Evolutionary conservation across 2,888 invertebrate species (phyloP).

Genomic region (Calameuta pallipes): DNA sequence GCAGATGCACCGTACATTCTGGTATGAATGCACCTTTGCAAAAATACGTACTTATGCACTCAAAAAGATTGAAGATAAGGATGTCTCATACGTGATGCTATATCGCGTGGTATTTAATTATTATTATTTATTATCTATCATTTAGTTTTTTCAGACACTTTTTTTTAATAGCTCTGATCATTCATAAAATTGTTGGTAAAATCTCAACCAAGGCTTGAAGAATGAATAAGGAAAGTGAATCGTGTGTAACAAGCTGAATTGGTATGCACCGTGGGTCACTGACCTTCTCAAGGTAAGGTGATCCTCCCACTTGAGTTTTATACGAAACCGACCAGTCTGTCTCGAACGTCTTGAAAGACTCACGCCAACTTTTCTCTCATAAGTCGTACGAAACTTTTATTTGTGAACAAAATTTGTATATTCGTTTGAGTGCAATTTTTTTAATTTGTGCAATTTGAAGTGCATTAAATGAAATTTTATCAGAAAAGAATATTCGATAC

Average conservation of each 20-base stretch:
- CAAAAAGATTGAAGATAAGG: too few relatives aligned
- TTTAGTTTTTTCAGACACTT: too few relatives aligned
- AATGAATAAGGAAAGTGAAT: not conserved
- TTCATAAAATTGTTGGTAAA: not conserved
- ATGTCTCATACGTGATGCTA: too few relatives aligned
- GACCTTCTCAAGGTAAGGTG: constrained; percentile 32
- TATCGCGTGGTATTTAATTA: too few relatives aligned
- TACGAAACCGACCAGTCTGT: constrained; percentile 39
- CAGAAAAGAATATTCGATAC: not conserved
- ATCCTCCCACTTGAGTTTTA: constrained; percentile 13
- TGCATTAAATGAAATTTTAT: not conserved
- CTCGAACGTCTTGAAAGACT: constrained; percentile 10
- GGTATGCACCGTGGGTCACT: constrained; percentile 39
- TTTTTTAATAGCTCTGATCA: too few relatives aligned
- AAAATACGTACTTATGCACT: too few relatives aligned
- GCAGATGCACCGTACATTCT: too few relatives aligned
- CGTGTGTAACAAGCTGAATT: constrained; percentile 28
- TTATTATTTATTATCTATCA: too few relatives aligned
- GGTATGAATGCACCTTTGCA: too few relatives aligned
- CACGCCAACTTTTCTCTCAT: not conserved
- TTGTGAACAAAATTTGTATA: not conserved
- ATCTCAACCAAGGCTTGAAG: not conserved
- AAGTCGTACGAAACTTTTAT: not conserved
- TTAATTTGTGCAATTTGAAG: not conserved
- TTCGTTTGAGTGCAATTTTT: not conserved